These are phyloP conservation scores for Mastomys natalensis DNA, from an alignment of 2,113 vertebrate genomes.

Conservation along the genomic window DNA sequence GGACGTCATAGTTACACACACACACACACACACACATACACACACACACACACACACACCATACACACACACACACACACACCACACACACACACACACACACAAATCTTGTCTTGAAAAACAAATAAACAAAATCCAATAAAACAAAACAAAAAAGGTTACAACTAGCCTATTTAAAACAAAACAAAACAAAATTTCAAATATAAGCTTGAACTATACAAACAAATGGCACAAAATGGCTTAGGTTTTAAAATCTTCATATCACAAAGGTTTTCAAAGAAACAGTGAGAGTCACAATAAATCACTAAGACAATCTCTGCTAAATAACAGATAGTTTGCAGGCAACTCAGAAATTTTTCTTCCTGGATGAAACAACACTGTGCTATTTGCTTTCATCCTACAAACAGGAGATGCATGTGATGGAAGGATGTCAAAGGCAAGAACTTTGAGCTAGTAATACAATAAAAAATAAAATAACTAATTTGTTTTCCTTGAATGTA, in stretches of 20 bases:
- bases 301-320: neutral
- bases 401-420: neutral
- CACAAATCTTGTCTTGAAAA: neutral
- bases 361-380: neutral
- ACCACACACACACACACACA: no score
- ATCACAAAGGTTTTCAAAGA: neutral
- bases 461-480: neutral
- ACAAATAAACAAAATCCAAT: neutral
- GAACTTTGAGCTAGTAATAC: neutral
- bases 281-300: neutral
- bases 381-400: neutral
- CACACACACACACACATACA: no score
- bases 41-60: no score
- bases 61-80: no score
- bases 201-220: neutral
- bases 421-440: accelerated
- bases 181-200: neutral
- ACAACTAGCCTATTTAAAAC: no score
- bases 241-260: neutral
- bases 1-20: neutral
- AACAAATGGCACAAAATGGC: neutral
- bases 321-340: neutral
- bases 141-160: neutral
- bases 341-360: neutral
- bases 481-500: neutral